A percentile compares a stretch with the other conserved stretches of the same genome.
phyloP scores from a whole-genome alignment of 1,140 invertebrate genomes.

The Pseudomyrmex sp. region DNA sequence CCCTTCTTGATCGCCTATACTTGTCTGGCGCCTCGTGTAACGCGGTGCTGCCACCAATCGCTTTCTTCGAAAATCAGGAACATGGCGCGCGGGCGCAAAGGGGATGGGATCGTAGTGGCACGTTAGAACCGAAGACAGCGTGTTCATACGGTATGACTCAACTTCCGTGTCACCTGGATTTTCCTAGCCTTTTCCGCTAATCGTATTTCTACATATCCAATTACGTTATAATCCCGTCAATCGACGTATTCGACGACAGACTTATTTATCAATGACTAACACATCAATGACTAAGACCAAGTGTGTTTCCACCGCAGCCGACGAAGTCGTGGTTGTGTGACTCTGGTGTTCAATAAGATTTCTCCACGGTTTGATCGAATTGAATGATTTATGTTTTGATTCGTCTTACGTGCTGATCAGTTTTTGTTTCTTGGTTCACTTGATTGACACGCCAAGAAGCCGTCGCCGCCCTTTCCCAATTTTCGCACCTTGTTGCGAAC shows the following conservation, averaged over 20 bases:
- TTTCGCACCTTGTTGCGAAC: slow-evolving; percentile 13
- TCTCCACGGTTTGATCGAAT: too few species aligned
- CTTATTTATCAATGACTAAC: not conserved
- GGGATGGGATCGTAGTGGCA: slow-evolving; percentile 21
- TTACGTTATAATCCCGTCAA: not conserved
- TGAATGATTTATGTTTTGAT: not conserved
- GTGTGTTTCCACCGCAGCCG: not conserved
- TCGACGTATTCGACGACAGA: not conserved
- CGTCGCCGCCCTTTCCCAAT: slow-evolving; percentile 11
- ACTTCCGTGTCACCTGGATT: not conserved
- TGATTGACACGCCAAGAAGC: not conserved
- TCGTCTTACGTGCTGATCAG: not conserved
- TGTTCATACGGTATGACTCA: slow-evolving; percentile 16
- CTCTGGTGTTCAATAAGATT: not conserved
- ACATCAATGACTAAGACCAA: not conserved
- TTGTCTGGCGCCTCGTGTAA: slow-evolving; percentile 22
- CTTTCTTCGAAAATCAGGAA: slow-evolving; percentile 54
- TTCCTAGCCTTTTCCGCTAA: not conserved
- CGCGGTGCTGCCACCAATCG: slow-evolving; percentile 60
- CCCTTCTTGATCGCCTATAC: not conserved
- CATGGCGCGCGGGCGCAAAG: not conserved
- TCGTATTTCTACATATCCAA: not conserved
- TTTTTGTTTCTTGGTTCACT: not conserved
- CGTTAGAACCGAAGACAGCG: slow-evolving; percentile 14
- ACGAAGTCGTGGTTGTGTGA: not conserved